phyloP scores from a whole-genome alignment of 2,113 vertebrate species.

The Onychostruthus taczanowskii region DNA sequence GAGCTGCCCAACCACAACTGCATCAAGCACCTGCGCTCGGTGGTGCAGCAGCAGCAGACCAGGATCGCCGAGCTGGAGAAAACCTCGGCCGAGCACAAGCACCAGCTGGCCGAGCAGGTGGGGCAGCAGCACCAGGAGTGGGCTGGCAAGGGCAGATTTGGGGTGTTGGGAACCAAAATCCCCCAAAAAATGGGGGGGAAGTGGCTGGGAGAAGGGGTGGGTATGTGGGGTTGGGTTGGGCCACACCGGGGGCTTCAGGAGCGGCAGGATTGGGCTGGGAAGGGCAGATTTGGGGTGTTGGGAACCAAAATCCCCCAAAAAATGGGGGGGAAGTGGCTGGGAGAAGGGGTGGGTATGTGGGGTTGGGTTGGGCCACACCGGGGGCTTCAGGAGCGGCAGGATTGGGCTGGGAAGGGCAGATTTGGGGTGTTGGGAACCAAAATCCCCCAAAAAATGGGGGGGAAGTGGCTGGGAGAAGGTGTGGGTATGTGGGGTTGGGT shows the following conservation, averaged over 20 bases:
- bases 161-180: neutral
- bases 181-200: too few species aligned
- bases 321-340: neutral
- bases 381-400: too few species aligned
- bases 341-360: neutral
- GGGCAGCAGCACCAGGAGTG: neutral
- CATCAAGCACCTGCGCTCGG: slow-evolving; percentile 89
- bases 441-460: neutral
- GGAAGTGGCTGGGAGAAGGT: too few species aligned
- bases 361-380: too few species aligned
- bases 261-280: too few species aligned
- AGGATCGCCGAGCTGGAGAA: slow-evolving; percentile 95
- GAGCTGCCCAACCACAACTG: slow-evolving; percentile 95
- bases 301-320: too few species aligned
- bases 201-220: too few species aligned
- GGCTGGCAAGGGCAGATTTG: neutral
- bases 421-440: too few species aligned
- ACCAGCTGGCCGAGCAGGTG: slow-evolving; percentile 96
- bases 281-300: too few species aligned
- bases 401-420: neutral
- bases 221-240: too few species aligned
- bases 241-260: too few species aligned
- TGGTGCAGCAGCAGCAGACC: slow-evolving; percentile 93
- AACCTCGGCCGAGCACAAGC: slow-evolving; percentile 89
- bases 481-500: too few species aligned